These are phyloP conservation scores for Triplophysa rosa DNA, from an alignment of 2,113 vertebrate species.

Conservation along the genomic window DNA sequence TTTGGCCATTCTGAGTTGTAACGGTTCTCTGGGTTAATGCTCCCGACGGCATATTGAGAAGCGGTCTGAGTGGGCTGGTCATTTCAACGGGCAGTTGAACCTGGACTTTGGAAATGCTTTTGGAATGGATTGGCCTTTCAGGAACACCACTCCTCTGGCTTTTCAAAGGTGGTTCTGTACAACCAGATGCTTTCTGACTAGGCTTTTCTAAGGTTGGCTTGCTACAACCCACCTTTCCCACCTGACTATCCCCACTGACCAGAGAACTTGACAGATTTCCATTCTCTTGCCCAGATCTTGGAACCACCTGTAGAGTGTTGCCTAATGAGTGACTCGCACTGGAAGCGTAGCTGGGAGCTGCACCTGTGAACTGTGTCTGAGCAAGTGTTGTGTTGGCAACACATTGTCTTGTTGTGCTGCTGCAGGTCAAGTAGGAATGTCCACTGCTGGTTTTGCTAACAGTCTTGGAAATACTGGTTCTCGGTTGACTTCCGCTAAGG, in stretches of 20 bases:
- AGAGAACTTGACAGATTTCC: not conserved
- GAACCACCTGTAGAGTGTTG: slow-evolving; percentile 14
- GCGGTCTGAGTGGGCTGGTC: slow-evolving; percentile 18
- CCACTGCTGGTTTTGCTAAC: slow-evolving; percentile 1
- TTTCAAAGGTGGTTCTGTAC: not conserved
- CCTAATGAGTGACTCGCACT: not conserved
- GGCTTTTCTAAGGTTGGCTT: slow-evolving; percentile 6
- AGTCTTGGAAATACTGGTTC: slow-evolving; percentile 7
- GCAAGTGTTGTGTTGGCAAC: slow-evolving; percentile 13
- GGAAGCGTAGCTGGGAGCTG: not conserved
- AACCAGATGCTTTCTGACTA: not conserved
- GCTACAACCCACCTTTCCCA: not conserved
- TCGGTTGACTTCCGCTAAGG: slow-evolving; percentile 7
- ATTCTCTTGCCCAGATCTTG: slow-evolving; percentile 7
- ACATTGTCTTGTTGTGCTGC: not conserved
- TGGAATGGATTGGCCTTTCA: not conserved
- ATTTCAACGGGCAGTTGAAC: slow-evolving; percentile 3
- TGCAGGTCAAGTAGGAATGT: slow-evolving; percentile 12
- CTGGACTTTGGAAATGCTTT: not conserved
- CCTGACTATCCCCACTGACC: not conserved
- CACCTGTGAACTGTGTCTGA: slow-evolving; percentile 5
- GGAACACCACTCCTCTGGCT: not conserved
- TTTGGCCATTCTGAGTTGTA: not conserved
- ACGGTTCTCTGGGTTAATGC: not conserved
- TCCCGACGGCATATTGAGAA: slow-evolving; percentile 21